Evolutionary conservation across 2,888 invertebrate genomes (phyloP).

Genomic region (Rosalia funebris): DNA sequence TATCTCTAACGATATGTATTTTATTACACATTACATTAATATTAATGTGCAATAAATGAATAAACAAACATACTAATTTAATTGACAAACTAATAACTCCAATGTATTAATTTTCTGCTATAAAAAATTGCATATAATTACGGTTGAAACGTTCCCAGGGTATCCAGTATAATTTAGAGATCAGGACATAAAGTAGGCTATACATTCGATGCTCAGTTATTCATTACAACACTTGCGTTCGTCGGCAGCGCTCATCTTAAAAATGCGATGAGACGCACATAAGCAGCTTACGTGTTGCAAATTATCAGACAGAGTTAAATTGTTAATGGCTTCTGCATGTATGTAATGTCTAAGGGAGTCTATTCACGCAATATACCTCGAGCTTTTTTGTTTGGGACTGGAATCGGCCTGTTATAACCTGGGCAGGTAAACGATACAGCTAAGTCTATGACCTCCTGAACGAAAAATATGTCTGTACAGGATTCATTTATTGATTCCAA

Average conservation of each 20-base stretch:
- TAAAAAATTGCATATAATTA: conserved; percentile 38
- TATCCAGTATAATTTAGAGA: conserved; percentile 44
- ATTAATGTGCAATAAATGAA: conserved; percentile 3
- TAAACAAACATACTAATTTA: conserved; percentile 14
- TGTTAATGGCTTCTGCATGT: conserved; percentile 47
- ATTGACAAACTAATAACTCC: conserved; percentile 7
- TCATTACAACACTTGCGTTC: conserved; percentile 37
- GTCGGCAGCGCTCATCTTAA: conserved; percentile 3
- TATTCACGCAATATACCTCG: conserved; percentile 44
- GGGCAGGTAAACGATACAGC: too few species aligned
- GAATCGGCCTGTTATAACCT: too few species aligned
- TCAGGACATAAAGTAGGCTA: conserved; percentile 44
- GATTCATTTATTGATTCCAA: too few species aligned
- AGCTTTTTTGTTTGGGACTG: conserved; percentile 15
- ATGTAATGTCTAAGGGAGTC: conserved; percentile 42
- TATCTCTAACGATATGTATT: too few species aligned
- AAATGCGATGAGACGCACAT: conserved; percentile 28
- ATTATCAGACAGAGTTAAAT: conserved; percentile 46
- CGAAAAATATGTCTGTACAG: too few species aligned
- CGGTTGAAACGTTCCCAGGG: conserved; percentile 43
- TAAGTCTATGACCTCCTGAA: too few species aligned
- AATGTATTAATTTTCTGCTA: conserved; percentile 11
- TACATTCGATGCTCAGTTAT: conserved; percentile 42
- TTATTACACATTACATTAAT: too few species aligned
- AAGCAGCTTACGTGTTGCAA: conserved; percentile 50